Conservation (phyloP, 2,113 vertebrate species). For the Narcine bancroftii region DNA sequence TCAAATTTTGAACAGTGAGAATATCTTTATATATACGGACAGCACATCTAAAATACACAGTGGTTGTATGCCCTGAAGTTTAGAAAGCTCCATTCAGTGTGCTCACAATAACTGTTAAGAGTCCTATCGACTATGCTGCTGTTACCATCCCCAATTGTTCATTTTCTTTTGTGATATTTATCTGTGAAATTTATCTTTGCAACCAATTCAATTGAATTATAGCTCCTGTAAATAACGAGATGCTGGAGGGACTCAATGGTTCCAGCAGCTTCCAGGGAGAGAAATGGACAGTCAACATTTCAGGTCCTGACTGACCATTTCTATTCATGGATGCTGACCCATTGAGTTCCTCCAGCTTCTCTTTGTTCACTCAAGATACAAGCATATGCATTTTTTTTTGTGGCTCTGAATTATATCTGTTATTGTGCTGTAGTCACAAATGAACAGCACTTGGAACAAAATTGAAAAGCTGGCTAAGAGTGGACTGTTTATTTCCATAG, state of each 20-base stretch:
- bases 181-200: neutral
- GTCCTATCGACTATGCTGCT: neutral
- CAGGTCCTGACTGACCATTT: no score
- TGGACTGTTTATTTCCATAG: neutral
- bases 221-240: no score
- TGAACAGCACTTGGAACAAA: neutral
- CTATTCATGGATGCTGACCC: no score
- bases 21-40: no score
- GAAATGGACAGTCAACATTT: no score
- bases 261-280: no score
- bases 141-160: neutral
- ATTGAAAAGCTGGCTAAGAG: neutral
- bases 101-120: neutral
- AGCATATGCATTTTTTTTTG: no score
- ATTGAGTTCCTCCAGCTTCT: no score
- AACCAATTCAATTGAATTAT: neutral
- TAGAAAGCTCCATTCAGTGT: neutral
- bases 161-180: neutral
- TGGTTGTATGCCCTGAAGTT: neutral
- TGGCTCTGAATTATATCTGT: neutral
- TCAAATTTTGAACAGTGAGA: no score
- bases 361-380: no score
- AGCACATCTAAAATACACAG: neutral
- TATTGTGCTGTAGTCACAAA: neutral
- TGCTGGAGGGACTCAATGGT: no score